Percentiles rank a stretch among this genome's conserved stretches.
Conservation (phyloP, 1,140 invertebrate genomes). For the Dinothrombium tinctorium region DNA sequence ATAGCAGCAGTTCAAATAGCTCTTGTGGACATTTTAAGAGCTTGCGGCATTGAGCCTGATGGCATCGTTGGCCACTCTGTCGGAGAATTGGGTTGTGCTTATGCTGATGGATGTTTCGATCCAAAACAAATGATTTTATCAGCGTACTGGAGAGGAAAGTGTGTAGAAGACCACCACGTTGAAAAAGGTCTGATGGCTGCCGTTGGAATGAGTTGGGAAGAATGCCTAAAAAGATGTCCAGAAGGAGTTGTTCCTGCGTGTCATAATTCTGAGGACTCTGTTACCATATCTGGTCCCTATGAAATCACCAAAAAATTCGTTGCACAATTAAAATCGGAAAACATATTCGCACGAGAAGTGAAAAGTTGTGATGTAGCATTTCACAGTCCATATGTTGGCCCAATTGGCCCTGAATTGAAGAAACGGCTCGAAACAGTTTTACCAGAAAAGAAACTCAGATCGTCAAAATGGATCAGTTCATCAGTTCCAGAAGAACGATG, state of each 20-base stretch:
- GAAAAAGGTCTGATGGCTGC: conserved; percentile 19
- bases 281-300: conserved; percentile 70
- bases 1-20: conserved; percentile 88
- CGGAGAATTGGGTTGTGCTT: conserved; percentile 81
- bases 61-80: conserved; percentile 89
- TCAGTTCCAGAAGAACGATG: conserved; percentile 68
- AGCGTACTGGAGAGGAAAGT: conserved; percentile 71
- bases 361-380: conserved; percentile 41
- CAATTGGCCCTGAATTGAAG: conserved; percentile 4
- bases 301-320: conserved; percentile 43
- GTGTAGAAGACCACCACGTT: conserved; percentile 51
- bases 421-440: conserved; percentile 31
- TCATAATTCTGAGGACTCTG: conserved; percentile 71
- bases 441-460: conserved; percentile 45
- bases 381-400: conserved; percentile 4
- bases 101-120: conserved; percentile 81
- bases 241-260: conserved; percentile 56
- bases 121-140: conserved; percentile 72
- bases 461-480: conserved; percentile 62
- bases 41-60: conserved; percentile 54
- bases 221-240: conserved; percentile 45
- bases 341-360: conserved; percentile 66
- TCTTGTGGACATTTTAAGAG: conserved; percentile 55
- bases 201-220: conserved; percentile 61
- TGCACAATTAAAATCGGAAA: conserved; percentile 42